Conservation (phyloP, 2,797 vertebrate genomes). For the Champsocephalus gunnari region DNA sequence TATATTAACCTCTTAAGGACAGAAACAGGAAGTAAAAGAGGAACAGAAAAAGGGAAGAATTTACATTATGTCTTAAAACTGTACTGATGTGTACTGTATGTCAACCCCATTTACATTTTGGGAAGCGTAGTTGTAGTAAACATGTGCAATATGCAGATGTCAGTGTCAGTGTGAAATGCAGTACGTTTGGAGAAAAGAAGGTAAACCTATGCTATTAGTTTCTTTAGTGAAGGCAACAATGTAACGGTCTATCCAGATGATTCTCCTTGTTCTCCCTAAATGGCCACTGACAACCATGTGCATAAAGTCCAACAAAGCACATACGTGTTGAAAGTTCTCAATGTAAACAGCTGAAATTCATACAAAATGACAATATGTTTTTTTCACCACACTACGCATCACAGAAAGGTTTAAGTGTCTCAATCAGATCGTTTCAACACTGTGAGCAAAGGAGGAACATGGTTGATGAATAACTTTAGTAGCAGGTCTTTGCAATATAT, state of each 20-base stretch:
- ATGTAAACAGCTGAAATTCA: conserved; percentile 34
- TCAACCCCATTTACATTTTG: conserved; percentile 8
- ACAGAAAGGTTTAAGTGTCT: conserved; percentile 49
- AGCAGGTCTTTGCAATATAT: conserved; percentile 48
- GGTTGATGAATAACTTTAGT: conserved; percentile 30
- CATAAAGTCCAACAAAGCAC: conserved; percentile 57
- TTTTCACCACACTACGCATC: conserved; percentile 47
- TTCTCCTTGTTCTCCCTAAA: conserved; percentile 15
- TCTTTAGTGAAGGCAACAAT: conserved; percentile 11
- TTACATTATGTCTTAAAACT: conserved; percentile 50
- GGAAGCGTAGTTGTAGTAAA: conserved; percentile 18
- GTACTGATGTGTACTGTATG: conserved; percentile 3
- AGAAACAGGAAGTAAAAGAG: conserved; percentile 49
- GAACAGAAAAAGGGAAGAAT: conserved; percentile 26
- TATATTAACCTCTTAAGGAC: conserved; percentile 53
- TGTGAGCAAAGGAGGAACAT: conserved; percentile 64
- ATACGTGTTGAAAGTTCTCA: conserved; percentile 32
- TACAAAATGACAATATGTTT: conserved; percentile 15
- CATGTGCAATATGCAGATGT: conserved; percentile 50
- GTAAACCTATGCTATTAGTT: neutral
- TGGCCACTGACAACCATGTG: conserved; percentile 2
- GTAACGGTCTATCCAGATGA: conserved; percentile 11
- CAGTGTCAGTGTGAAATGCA: conserved; percentile 26
- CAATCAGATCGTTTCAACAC: conserved; percentile 58
- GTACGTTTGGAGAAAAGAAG: neutral